Percentiles rank a stretch among this genome's conserved stretches.
phyloP scores from a whole-genome alignment of 2,113 vertebrate species.

The Pelusios castaneus region DNA sequence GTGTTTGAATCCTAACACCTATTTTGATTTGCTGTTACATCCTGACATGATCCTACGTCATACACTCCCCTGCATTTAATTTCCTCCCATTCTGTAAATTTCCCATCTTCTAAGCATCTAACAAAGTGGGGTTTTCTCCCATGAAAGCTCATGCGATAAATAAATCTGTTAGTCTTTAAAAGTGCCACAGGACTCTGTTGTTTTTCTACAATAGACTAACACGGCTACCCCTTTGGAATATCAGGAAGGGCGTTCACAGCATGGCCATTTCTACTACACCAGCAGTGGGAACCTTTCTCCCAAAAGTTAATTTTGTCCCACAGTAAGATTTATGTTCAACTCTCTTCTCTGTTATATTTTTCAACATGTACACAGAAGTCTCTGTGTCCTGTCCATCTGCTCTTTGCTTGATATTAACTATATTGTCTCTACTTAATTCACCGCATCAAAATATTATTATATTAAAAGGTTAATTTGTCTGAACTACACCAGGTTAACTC shows the following conservation, averaged over 20 bases:
- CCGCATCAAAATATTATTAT: constrained; percentile 50
- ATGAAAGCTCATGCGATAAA: too few species aligned
- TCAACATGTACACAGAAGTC: constrained; percentile 66
- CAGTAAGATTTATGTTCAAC: constrained; percentile 11
- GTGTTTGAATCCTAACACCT: too few species aligned
- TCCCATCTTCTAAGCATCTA: too few species aligned
- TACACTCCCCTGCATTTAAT: too few species aligned
- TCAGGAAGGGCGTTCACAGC: neutral
- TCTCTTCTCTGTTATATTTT: constrained; percentile 58
- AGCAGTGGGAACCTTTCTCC: neutral
- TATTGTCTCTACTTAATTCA: constrained; percentile 58
- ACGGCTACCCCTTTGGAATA: too few species aligned
- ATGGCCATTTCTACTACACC: neutral
- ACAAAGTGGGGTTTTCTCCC: too few species aligned
- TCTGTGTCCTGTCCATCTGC: constrained; percentile 36
- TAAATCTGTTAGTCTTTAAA: too few species aligned
- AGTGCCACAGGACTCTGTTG: too few species aligned
- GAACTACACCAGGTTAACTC: constrained; percentile 21
- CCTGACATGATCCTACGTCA: too few species aligned
- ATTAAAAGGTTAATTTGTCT: constrained; percentile 52
- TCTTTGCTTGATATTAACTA: constrained; percentile 49
- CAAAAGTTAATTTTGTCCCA: constrained; percentile 34
- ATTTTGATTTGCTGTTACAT: too few species aligned
- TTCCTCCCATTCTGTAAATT: too few species aligned
- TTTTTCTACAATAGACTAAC: too few species aligned